Base-by-base conservation (phyloP, 2,888 invertebrate species). In the Rhaphigaster nebulosa region DNA sequence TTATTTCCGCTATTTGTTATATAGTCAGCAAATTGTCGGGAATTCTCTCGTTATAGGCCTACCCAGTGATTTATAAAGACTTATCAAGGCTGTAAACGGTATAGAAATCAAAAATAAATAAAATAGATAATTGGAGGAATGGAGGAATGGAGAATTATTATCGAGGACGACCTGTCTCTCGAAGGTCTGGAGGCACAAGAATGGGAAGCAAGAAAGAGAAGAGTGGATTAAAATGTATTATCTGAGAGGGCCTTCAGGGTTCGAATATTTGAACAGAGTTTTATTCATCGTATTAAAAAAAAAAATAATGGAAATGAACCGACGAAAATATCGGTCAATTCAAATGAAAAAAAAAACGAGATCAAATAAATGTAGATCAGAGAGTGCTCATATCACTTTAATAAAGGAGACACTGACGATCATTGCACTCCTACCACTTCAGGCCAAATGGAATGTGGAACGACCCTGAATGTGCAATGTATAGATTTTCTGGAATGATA, bases 1-100 rank as follows among this genome's bases (percentile, higher is more conserved):
- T 70, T 70, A 70, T 70, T 70, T 70, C 70, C 70, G 70, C 70
- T 34, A 70, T 70, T 34, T 34, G 70, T 70, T 70, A 70, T n/a
- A n/a, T 70, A 34, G 70, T 70, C 70, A 70, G 70, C 70, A 70
- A 70, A 70, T 70, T 70, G 70, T 34, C 15, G 29, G 34, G 18
- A 70, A 70, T 70, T 70, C 34, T 34, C 70, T 34, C 29, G 10
- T 34, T 70, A 70, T 34, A 70, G 70, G 70, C 29, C 34, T 70
- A 3, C 18, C 4, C 8, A 15, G 0, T 34, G n/a, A 18, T 70
- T n/a, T 70, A n/a, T 65, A 29, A 29, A 2, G 70, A 34, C 70
- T 70, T 70, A 34, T 70, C 70, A 70, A 70, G 70, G 70, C 38
- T 76, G 70, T 38, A 38, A 76, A 38, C 20, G 38, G 4, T 76